phyloP scores from a whole-genome alignment of 2,888 invertebrate genomes.

The Heliconius erato region DNA sequence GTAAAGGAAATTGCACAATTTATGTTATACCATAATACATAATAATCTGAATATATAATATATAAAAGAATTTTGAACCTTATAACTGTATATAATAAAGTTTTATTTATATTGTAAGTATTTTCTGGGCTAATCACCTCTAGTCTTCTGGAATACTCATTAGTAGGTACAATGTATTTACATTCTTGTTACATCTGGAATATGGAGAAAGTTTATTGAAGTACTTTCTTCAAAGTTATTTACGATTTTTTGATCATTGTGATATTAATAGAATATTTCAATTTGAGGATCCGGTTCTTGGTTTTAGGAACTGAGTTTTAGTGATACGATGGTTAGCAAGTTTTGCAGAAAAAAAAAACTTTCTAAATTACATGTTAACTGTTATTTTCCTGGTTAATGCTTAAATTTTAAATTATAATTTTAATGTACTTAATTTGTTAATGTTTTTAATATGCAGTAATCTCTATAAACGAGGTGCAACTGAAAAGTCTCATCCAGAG shows the following conservation, averaged over 20 bases:
- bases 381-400: no score
- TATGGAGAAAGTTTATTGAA: not conserved
- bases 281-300: not conserved
- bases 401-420: no score
- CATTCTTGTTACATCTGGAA: constrained; percentile 36
- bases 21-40: constrained; percentile 51
- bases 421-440: no score
- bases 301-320: not conserved
- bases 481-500: no score
- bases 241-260: not conserved
- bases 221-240: not conserved
- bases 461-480: no score
- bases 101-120: constrained; percentile 27
- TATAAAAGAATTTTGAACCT: constrained; percentile 38
- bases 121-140: constrained; percentile 48
- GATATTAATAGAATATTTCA: not conserved
- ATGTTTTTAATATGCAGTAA: no score
- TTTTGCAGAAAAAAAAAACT: no score
- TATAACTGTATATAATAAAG: constrained; percentile 11
- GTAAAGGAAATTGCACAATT: constrained; percentile 53
- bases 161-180: constrained; percentile 49
- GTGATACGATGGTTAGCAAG: not conserved
- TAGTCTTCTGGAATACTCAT: constrained; percentile 48
- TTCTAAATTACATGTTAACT: no score
- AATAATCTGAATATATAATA: constrained; percentile 43